Conservation (phyloP, 1,140 invertebrate species). For the Pantala flavescens region DNA sequence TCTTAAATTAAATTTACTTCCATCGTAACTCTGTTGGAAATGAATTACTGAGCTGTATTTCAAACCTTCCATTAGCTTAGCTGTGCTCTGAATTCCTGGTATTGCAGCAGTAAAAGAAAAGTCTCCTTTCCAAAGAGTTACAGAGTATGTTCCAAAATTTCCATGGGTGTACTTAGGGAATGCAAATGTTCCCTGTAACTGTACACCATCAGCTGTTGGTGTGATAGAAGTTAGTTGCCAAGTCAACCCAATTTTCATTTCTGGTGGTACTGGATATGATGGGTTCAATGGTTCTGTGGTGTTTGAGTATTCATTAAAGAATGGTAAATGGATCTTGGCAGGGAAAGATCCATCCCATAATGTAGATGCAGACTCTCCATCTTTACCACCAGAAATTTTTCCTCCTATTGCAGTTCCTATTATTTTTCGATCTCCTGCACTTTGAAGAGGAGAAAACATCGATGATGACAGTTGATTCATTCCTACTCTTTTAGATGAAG, state of each 20-base stretch:
- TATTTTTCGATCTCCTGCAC: background rate
- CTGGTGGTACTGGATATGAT: background rate
- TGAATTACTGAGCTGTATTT: background rate
- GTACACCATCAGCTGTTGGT: background rate
- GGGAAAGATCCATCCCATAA: slow-evolving; percentile 12
- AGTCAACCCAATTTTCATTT: background rate
- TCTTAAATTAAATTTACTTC: background rate
- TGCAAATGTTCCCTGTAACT: background rate
- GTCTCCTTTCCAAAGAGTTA: background rate
- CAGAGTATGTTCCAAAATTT: background rate
- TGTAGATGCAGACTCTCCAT: background rate
- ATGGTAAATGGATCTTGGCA: background rate
- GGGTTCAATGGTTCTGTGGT: background rate
- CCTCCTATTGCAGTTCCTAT: background rate
- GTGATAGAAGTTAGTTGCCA: background rate
- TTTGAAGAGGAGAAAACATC: background rate
- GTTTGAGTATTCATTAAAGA: background rate
- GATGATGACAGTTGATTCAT: background rate
- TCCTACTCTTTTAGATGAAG: background rate
- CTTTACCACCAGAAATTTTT: background rate
- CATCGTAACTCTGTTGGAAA: background rate
- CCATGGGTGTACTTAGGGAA: background rate
- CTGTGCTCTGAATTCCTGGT: background rate
- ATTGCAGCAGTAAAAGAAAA: background rate
- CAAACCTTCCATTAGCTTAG: background rate